Base-by-base conservation (phyloP, 1,140 invertebrate species). In the Sipha flava region DNA sequence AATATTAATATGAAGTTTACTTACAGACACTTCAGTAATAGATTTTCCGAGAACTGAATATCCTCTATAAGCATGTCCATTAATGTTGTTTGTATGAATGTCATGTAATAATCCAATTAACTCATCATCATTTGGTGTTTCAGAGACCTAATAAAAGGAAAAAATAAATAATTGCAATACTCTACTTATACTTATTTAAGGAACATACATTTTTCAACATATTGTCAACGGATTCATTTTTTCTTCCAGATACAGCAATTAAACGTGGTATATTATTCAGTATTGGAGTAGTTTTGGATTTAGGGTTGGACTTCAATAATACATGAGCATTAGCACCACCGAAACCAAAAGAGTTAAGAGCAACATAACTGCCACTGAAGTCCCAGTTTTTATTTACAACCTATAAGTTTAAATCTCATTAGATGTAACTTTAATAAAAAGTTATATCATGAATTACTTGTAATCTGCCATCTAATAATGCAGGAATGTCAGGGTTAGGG, bases 311-410 rank as follows among this genome's bases (percentile, higher is more conserved):
- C 83, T 92, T 90, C 0, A 98, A 86, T 73, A 99, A 87, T 0
- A 95, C 86, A 86, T 98, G 97, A 18, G 94, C 95, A 87, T 99
- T 99, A 29, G 96, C 94, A 66, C 97, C 97, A 79, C 97, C 97
- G 87, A 98, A 98, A 23, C 97, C 97, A 86, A 99, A 99, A 3
- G 95, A 98, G 86, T 98, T 99, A 1, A 99, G 84, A 7, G 90
- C 96, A 45, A 94, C 90, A 29, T 95, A 87, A 16, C 94, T 94
- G 21, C 95, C 95, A 45, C 93, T 91, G 91, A 94, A 96, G 18
- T 90, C 89, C 59, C 89, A 91, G 80, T 92, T 90, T 84, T 92
- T 89, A 81, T 91, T 89, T 3, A 98, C 93, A 37, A 98, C 95
- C 87, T 89, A 80, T 70, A 23, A 81, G 83, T 66, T 54, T 18